phyloP scores from a whole-genome alignment of 2,797 vertebrate genomes.

The Sphaeramia orbicularis region DNA sequence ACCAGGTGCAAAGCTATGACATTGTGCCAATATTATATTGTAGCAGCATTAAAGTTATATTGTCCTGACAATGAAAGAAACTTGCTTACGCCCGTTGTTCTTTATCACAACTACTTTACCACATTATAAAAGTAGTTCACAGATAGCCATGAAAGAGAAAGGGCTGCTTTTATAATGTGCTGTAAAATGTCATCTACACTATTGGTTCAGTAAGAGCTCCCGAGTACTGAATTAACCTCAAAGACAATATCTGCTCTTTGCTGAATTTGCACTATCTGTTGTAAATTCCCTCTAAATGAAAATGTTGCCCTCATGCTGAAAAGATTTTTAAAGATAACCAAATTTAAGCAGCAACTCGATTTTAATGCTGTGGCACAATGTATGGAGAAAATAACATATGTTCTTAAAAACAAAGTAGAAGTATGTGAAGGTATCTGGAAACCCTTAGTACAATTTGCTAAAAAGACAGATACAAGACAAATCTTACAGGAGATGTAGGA shows the following conservation, averaged over 20 bases:
- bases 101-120: conserved; percentile 11
- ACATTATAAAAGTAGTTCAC: conserved; percentile 22
- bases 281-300: background rate
- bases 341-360: too few species aligned
- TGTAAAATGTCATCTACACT: conserved; percentile 8
- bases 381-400: too few species aligned
- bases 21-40: conserved; percentile 2
- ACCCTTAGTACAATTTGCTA: too few species aligned
- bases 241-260: background rate
- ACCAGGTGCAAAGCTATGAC: background rate
- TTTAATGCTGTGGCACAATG: too few species aligned
- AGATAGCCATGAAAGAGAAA: conserved; percentile 20
- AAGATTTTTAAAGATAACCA: background rate
- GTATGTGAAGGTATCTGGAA: too few species aligned
- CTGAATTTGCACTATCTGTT: background rate
- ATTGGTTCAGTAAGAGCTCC: background rate
- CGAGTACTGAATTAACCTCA: background rate
- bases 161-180: conserved; percentile 32
- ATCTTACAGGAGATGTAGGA: too few species aligned
- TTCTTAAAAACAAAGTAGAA: too few species aligned
- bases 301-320: background rate
- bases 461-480: too few species aligned
- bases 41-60: background rate
- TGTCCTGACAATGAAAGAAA: background rate
- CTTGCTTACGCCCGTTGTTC: conserved; percentile 10